phyloP scores from a whole-genome alignment of 2,888 invertebrate genomes.

The Myathropa florea region DNA sequence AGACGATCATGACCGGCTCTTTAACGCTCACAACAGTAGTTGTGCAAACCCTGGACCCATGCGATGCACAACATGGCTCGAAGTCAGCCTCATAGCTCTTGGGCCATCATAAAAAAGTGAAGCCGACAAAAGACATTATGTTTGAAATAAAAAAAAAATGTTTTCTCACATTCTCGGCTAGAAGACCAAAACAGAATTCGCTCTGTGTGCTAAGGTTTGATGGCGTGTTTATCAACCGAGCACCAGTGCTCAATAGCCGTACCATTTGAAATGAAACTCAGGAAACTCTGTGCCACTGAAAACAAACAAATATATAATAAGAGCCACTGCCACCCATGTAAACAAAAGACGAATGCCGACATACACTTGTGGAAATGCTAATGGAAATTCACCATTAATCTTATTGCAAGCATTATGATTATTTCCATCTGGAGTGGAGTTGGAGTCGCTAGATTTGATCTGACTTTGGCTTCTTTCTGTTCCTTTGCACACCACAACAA shows the following conservation, averaged over 20 bases:
- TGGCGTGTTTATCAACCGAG: slow-evolving; percentile 63
- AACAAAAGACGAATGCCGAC: slow-evolving; percentile 58
- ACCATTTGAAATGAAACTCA: slow-evolving; percentile 25
- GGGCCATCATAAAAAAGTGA: slow-evolving; percentile 61
- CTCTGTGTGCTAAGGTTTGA: slow-evolving; percentile 2
- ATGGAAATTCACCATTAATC: slow-evolving; percentile 66
- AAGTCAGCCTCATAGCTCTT: slow-evolving; percentile 38
- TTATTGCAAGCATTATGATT: slow-evolving; percentile 64
- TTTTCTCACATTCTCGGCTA: slow-evolving; percentile 70
- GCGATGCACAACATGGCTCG: slow-evolving; percentile 28
- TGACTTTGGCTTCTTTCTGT: slow-evolving; percentile 4
- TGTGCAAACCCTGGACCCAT: slow-evolving; percentile 53
- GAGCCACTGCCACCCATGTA: slow-evolving; percentile 33
- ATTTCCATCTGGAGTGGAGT: slow-evolving; percentile 48
- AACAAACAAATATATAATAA: background rate
- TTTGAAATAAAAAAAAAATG: slow-evolving; percentile 45
- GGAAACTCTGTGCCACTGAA: slow-evolving; percentile 10
- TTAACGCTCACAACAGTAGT: slow-evolving; percentile 48
- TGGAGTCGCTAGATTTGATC: background rate
- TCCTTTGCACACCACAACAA: slow-evolving; percentile 29
- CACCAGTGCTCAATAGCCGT: slow-evolving; percentile 41
- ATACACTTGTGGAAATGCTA: slow-evolving; percentile 63
- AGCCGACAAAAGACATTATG: slow-evolving; percentile 70
- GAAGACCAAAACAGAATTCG: slow-evolving; percentile 64
- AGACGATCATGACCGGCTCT: slow-evolving; percentile 61